phyloP scores from a whole-genome alignment of 2,797 vertebrate genomes.

The Cyclopterus lumpus region DNA sequence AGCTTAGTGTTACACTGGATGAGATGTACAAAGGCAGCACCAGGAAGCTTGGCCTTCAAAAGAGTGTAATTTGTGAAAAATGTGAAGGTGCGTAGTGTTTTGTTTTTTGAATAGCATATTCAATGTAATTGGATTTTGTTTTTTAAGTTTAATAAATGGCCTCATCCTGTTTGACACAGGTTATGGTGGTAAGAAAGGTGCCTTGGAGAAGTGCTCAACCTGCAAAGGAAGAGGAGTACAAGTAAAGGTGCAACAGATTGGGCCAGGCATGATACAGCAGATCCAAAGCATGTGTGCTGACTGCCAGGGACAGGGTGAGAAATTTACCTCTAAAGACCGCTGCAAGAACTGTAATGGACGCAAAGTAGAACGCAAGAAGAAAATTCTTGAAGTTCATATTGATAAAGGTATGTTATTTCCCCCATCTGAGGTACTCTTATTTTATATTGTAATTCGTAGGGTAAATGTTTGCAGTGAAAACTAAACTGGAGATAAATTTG shows the following conservation, averaged over 20 bases:
- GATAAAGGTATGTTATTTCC: constrained; percentile 87
- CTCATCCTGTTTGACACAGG: constrained; percentile 74
- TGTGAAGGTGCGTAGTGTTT: constrained; percentile 88
- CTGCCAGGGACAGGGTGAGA: constrained; percentile 95
- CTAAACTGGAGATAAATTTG: not conserved
- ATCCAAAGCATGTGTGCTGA: constrained; percentile 94
- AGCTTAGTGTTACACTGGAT: constrained; percentile 90
- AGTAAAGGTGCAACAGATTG: constrained; percentile 93
- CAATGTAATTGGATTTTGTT: not conserved
- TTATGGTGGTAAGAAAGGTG: constrained; percentile 93
- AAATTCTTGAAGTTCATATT: constrained; percentile 95
- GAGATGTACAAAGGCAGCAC: constrained; percentile 93
- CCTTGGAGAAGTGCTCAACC: constrained; percentile 90
- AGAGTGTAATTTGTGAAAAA: constrained; percentile 94
- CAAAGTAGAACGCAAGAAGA: constrained; percentile 95
- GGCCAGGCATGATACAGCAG: constrained; percentile 98
- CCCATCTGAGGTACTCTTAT: not conserved
- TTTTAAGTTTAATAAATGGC: not conserved
- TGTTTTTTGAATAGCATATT: not conserved
- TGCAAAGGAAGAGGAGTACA: constrained; percentile 96
- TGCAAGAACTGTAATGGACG: constrained; percentile 93
- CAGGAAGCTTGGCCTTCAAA: constrained; percentile 94
- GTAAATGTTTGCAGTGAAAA: not conserved
- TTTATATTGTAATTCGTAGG: not conserved
- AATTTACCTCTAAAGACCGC: constrained; percentile 92